Evolutionary conservation across 2,888 invertebrate species (phyloP), one percentile per base, ranked within the genome.

Genomic region (Blera fallax): DNA sequence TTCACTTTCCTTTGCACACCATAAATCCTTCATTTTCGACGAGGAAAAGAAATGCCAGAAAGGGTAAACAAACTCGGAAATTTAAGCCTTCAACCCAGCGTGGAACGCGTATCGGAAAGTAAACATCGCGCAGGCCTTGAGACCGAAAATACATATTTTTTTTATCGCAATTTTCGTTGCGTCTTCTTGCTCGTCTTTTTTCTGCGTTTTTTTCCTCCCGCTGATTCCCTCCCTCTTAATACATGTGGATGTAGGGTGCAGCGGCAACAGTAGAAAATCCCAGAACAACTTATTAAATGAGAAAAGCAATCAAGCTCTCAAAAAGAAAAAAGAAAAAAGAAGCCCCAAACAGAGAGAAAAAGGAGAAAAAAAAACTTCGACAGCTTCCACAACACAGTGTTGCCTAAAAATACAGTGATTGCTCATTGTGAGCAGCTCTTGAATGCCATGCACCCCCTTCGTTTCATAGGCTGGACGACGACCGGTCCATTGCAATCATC

Each of bases 391-490:
- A 43, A 11, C n/a, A 56, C 34, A 14, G 58, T 37, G 70, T 64
- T 79, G 64, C 79, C 79, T 79, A 79, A 79, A 79, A 79, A 79
- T 79, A 72, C 64, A 54, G 79, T 72, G 72, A 79, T 79, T 79
- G 79, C 79, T 72, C 79, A 79, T 79, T 79, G 79, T 64, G 21
- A 62, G 29, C 60, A 32, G 24, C 29, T 56, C 64, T 65, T 65
- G 74, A 65, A 48, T 24, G 62, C 48, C 40, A 27, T 45, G 54
- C 62, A 62, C 60, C 45, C 62, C 54, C 18, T 18, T 34, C 27
- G 43, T 11, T 6, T 8, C 32, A 27, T 8, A 21, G 69, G 45
- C 48, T n/a, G 62, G 69, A 48, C 45, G 40, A 24, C 24, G 58
- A 11, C 60, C 70, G 78, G 78, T 64, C 79, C 79, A 70, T 45